Conservation (phyloP, 2,888 invertebrate species). For the Ectemnius lituratus region DNA sequence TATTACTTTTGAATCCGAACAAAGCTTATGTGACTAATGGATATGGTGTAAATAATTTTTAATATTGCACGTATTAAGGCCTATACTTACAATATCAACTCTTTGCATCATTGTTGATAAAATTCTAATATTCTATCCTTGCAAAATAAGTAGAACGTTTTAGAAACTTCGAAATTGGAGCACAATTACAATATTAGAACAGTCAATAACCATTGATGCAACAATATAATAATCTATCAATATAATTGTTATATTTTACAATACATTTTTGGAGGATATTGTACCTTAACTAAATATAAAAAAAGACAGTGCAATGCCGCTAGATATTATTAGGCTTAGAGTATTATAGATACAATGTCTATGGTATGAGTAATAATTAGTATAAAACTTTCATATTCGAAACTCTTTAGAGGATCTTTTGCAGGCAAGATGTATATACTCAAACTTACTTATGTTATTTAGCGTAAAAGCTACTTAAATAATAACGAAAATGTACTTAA, state of each 20-base stretch:
- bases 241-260: constrained; percentile 35
- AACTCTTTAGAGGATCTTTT: too few relatives aligned
- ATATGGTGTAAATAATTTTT: background rate
- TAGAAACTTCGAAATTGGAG: constrained; percentile 7
- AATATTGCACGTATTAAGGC: constrained; percentile 30
- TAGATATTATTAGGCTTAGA: constrained; percentile 20
- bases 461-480: too few relatives aligned
- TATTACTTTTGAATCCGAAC: too few relatives aligned
- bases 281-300: constrained; percentile 21
- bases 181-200: constrained; percentile 9
- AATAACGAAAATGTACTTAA: too few relatives aligned
- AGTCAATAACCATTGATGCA: constrained; percentile 27
- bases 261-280: constrained; percentile 22
- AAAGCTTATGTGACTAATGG: too few relatives aligned
- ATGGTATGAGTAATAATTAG: constrained; percentile 15
- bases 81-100: constrained; percentile 32
- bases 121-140: constrained; percentile 1
- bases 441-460: too few relatives aligned
- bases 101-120: constrained; percentile 17
- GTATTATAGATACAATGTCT: constrained; percentile 4
- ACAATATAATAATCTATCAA: constrained; percentile 15
- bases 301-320: constrained; percentile 24
- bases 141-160: constrained; percentile 9
- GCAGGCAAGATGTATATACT: too few relatives aligned
- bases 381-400: background rate